Base-by-base conservation (phyloP, 92 coral and sea anemone species). In the Siderastrea radians region DNA sequence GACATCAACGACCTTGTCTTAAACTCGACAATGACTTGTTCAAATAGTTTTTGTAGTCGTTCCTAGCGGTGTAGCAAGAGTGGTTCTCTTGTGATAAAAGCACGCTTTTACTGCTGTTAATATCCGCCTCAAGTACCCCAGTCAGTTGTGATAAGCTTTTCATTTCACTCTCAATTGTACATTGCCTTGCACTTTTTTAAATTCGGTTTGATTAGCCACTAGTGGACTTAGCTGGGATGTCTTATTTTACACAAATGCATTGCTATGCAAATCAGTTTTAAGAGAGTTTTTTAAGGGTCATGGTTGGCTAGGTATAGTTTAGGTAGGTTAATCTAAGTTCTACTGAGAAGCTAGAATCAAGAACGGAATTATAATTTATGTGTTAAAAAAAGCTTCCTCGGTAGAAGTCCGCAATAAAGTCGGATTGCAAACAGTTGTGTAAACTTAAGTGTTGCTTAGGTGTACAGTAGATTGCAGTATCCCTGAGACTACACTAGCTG, bases 291-390 rank as follows among this genome's bases (percentile, higher is more conserved):
- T 26, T 26, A 0, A 16, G 6, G 3, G 19, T 9, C 44, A 17
- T 80, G 74, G 61, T 67, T 5, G 17, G 73, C 74, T 7, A 80
- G 50, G n/a, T 46, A 16, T 17, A 17, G 38, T 26, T 26, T 26
- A 26, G 59, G 73, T 80, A 26, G 45, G 26, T 64, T 49, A 50
- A 26, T 9, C 3, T 72, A 51, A 8, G 61, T 49, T 73, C 14
- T 53, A 49, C 46, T 69, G 58, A 70, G 69, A n/a, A 69, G 57
- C 63, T 19, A 13, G 38, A 51, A 74, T 74, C n/a, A 9, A 74
- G 78, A 10, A 38, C 63, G 57, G 53, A 52, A 68, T 44, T 44
- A 15, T 83, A 84, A 84, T 73, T 84, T 84, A 84, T 83, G 62
- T 74, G 61, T 74, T n/a, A 7, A 75, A 44, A 66, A 16, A 74